Conservation (phyloP, 1,140 invertebrate species). For the Formica selysi region DNA sequence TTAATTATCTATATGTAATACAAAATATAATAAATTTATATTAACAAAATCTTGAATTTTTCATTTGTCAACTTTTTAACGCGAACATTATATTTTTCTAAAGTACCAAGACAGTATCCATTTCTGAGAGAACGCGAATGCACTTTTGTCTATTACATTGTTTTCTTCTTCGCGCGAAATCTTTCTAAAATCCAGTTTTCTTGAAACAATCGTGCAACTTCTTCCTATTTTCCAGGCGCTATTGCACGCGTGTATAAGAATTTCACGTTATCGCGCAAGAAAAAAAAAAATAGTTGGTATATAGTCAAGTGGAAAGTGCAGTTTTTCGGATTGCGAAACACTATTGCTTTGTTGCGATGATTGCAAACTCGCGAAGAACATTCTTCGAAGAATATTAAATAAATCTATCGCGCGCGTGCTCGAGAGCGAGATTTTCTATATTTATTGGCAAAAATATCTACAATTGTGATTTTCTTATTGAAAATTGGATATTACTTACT, state of each 20-base stretch:
- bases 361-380: constrained; percentile 24
- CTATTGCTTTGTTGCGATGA: background rate
- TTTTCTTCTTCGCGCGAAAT: background rate
- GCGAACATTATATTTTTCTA: background rate
- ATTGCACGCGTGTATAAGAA: constrained; percentile 38
- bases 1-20: background rate
- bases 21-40: background rate
- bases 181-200: constrained; percentile 43
- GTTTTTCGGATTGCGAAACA: constrained; percentile 35
- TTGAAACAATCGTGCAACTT: constrained; percentile 47
- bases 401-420: background rate
- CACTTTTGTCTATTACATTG: background rate
- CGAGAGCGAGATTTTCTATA: background rate
- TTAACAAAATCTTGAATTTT: background rate
- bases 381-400: background rate
- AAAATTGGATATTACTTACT: background rate
- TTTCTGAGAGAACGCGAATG: constrained; percentile 8
- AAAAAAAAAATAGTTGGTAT: constrained; percentile 15
- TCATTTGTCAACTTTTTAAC: background rate
- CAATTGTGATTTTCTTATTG: background rate
- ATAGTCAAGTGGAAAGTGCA: background rate
- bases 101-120: constrained; percentile 12
- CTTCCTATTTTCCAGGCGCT: constrained; percentile 11
- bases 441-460: background rate
- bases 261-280: constrained; percentile 6